Evolutionary conservation across 2,113 vertebrate species (phyloP).

Genomic region (Chitala chitala): DNA sequence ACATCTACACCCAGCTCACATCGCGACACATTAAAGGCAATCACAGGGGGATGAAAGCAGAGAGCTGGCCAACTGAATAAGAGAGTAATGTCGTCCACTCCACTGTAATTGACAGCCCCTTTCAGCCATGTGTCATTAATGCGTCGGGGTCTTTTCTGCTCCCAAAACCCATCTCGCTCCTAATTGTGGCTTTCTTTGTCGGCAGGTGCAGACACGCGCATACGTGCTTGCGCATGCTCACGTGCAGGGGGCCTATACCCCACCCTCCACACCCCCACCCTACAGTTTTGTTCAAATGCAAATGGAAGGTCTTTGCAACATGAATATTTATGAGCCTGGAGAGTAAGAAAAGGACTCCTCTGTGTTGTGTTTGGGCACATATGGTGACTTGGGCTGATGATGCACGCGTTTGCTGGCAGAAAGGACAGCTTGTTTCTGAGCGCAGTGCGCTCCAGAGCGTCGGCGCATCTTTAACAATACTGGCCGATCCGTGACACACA

Average conservation of each 20-base stretch:
- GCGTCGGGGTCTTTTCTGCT: conserved; percentile 23
- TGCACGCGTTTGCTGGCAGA: neutral
- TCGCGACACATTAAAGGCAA: conserved; percentile 35
- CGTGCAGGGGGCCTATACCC: neutral
- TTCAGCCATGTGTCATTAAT: conserved; percentile 40
- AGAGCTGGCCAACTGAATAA: conserved; percentile 5
- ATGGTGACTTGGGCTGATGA: neutral
- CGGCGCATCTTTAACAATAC: conserved; percentile 20
- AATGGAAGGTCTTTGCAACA: neutral
- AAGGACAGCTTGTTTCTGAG: neutral
- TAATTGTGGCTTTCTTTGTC: conserved; percentile 38
- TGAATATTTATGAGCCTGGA: neutral
- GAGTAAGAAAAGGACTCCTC: neutral
- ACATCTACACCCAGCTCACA: conserved; percentile 26
- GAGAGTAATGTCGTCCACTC: conserved; percentile 35
- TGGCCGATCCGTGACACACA: conserved; percentile 21
- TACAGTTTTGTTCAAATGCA: neutral
- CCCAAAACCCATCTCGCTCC: conserved; percentile 30
- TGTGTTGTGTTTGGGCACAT: neutral
- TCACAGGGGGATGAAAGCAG: conserved; percentile 26
- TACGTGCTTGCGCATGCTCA: conserved; percentile 2
- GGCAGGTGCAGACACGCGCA: neutral
- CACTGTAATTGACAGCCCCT: conserved; percentile 46
- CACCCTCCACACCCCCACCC: conserved; percentile 12
- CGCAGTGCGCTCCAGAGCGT: neutral